These are phyloP conservation scores for Melinaea menophilus DNA, from an alignment of 2,888 invertebrate genomes.

Conservation along the genomic window DNA sequence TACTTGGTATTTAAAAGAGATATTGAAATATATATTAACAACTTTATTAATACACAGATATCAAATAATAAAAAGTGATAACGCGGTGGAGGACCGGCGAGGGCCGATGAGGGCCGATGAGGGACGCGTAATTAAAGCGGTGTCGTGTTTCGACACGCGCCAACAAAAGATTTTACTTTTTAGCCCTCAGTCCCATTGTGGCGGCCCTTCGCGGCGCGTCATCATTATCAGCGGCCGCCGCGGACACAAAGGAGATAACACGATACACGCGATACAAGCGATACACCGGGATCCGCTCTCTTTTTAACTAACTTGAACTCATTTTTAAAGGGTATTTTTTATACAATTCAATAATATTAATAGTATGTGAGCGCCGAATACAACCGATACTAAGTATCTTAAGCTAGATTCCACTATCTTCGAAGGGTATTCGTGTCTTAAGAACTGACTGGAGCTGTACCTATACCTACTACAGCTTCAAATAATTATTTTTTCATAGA, in stretches of 20 bases:
- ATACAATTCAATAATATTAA: too few relatives aligned
- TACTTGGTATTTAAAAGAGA: too few relatives aligned
- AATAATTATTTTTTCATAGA: too few relatives aligned
- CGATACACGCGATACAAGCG: neutral
- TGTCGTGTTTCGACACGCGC: slow-evolving; percentile 65
- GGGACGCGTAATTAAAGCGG: slow-evolving; percentile 49
- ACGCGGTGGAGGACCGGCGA: slow-evolving; percentile 34
- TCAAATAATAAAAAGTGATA: slow-evolving; percentile 16
- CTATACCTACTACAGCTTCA: too few relatives aligned
- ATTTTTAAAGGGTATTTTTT: neutral
- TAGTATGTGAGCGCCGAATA: neutral
- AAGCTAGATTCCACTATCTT: too few relatives aligned
- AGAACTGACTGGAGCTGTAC: too few relatives aligned
- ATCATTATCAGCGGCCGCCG: slow-evolving; percentile 51
- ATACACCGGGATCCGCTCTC: neutral
- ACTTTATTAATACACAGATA: neutral
- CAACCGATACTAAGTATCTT: neutral
- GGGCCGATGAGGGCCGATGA: slow-evolving; percentile 46
- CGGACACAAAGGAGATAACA: slow-evolving; percentile 24
- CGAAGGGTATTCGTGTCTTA: too few relatives aligned
- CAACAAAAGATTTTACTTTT: slow-evolving; percentile 52
- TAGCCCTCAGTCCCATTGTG: slow-evolving; percentile 52
- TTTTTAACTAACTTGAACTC: neutral
- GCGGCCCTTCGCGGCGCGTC: slow-evolving; percentile 51
- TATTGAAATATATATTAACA: too few relatives aligned